Evolutionary conservation across 53 echinoderm and acorn worm species (phyloP).

Genomic region (Holothuria scabra): DNA sequence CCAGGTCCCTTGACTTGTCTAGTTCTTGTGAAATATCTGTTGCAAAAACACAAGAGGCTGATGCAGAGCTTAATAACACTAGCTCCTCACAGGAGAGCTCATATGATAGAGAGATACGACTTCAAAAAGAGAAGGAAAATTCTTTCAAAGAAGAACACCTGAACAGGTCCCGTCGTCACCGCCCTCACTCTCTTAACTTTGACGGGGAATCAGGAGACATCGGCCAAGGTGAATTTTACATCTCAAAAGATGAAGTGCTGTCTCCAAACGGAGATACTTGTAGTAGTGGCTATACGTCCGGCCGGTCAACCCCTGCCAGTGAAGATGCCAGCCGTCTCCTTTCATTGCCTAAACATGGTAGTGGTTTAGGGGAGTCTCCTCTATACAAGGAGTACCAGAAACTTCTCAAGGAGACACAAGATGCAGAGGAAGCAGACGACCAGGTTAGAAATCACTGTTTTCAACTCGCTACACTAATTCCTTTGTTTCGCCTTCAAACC

Average conservation of each 20-base stretch:
- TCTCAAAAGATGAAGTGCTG: constrained; percentile 5
- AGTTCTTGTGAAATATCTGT: constrained; percentile 47
- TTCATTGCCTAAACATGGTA: constrained; percentile 34
- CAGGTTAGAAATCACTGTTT: constrained; percentile 42
- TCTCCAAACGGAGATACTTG: constrained; percentile 45
- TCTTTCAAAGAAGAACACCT: background rate
- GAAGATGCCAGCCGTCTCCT: constrained; percentile 38
- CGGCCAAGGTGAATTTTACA: background rate
- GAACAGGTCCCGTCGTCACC: background rate
- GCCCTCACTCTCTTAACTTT: constrained; percentile 17
- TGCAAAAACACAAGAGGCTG: background rate
- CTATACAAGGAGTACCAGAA: constrained; percentile 82
- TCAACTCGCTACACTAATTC: background rate
- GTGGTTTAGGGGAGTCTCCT: constrained; percentile 34
- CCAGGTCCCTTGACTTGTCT: constrained; percentile 47
- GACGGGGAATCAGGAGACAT: background rate
- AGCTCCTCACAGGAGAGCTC: background rate
- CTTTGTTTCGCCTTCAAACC: background rate
- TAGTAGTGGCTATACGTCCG: constrained; percentile 71
- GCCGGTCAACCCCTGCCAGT: constrained; percentile 63
- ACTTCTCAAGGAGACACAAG: constrained; percentile 53
- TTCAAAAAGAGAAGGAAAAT: constrained; percentile 60
- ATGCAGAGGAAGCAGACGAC: constrained; percentile 10
- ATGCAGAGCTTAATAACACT: background rate
- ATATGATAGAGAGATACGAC: constrained; percentile 73